Evolutionary conservation across 2,888 invertebrate genomes (phyloP).

Genomic region (Drosophila kanekoi): DNA sequence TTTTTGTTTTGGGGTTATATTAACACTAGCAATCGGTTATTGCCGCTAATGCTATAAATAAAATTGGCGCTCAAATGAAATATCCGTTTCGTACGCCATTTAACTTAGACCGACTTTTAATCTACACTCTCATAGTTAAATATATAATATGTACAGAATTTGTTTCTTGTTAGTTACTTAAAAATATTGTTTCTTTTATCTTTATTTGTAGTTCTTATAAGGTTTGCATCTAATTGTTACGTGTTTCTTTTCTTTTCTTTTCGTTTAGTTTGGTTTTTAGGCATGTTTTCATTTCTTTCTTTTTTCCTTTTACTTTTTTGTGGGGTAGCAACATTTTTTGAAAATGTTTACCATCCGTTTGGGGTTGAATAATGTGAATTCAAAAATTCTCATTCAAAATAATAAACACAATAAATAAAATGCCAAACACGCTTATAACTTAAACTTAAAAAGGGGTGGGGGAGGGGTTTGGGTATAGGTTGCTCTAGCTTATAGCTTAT

Average conservation of each 20-base stretch:
- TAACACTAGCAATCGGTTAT: constrained; percentile 61
- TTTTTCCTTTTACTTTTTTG: constrained; percentile 5
- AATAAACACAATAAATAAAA: constrained; percentile 56
- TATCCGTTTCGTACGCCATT: constrained; percentile 39
- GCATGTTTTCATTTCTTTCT: constrained; percentile 8
- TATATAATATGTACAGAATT: constrained; percentile 50
- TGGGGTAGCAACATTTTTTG: constrained; percentile 49
- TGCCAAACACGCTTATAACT: constrained; percentile 44
- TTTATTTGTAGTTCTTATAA: constrained; percentile 29
- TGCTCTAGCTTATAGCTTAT: constrained; percentile 74
- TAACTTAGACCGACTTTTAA: constrained; percentile 45
- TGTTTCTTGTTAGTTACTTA: constrained; percentile 41
- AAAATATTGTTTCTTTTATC: constrained; percentile 36
- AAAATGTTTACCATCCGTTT: constrained; percentile 52
- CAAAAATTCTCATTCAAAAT: constrained; percentile 20
- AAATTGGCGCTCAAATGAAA: constrained; percentile 50
- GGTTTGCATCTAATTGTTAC: constrained; percentile 17
- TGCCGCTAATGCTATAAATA: constrained; percentile 51
- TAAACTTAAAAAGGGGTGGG: constrained; percentile 22
- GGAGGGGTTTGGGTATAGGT: constrained; percentile 2
- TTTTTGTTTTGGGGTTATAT: constrained; percentile 43
- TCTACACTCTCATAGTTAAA: constrained; percentile 53
- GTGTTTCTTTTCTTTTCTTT: constrained; percentile 19
- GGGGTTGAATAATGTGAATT: constrained; percentile 23
- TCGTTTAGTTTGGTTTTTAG: constrained; percentile 47